Evolutionary conservation across 2,113 vertebrate species (phyloP), one percentile per base, ranked within the genome.

Genomic region (Himantopus leucocephalus): DNA sequence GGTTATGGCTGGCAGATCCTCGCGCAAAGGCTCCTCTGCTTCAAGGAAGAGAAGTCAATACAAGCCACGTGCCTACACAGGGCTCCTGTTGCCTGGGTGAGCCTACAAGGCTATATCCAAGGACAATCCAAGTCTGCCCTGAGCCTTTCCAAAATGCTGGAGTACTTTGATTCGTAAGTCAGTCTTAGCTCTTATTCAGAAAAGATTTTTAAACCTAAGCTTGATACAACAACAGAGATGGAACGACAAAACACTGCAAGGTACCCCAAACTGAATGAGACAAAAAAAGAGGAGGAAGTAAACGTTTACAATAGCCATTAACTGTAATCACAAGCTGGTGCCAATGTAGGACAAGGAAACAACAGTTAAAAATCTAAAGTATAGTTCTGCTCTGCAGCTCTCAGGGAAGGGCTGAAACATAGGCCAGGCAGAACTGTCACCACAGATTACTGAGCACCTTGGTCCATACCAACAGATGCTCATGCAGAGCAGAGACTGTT

Each of bases 401-500:
- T 53, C 32, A 37, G 35, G 39, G 45, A 47, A 23, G 50, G 52
- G 68, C n/a, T 14, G 73, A 62, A 68, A 70, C 47, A 39, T 0
- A 16, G 29, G 14, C 45, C 53, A 27, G n/a, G 53, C 53, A 77
- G 30, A 74, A 58, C 35, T 34, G 58, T 23, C 45, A 66, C 7
- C 41, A n/a, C 10, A 79, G 52, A 68, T n/a, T 58, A 90, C 48
- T 7, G 34, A 84, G 48, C 39, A 70, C 74, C n/a, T 48, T 37
- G 35, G 24, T 27, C 35, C 45, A 9, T 2, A 82, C 15, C 34
- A 67, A 63, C 21, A 84, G 20, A 13, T 0, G 1, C 43, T 71
- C 39, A 30, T 12, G 26, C 29, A 35, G 1, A 82, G 29, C 62
- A 39, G 70, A 75, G 87, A 34, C 23, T 2, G 1, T 0, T 24